Evolutionary conservation across 2,113 vertebrate genomes (phyloP), one percentile per base, ranked within the genome.

Genomic region (Mystacornis crossleyi): DNA sequence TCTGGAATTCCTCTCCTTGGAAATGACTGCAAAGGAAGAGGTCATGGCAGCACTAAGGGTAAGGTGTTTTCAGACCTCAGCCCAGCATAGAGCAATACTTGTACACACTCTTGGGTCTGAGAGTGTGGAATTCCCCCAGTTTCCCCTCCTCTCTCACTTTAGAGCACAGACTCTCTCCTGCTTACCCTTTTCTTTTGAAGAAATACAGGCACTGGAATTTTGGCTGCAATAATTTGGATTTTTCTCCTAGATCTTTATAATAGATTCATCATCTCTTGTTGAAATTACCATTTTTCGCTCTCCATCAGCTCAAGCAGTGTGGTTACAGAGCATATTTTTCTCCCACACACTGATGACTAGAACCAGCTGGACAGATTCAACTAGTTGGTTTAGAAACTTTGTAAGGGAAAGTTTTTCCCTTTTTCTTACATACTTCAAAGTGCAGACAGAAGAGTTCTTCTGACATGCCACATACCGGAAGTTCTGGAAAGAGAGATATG

Each of bases 11-110:
- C 21, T 21, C 18, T 33, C 26, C 54, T 65, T 77, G 31, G 38
- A 83, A 93, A 80, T 24, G 8, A 14, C 5, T 21, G 11, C 24
- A 61, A 43, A 48, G 9, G 21, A 38, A 47, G 10, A 80, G 4
- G 9, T 9, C 4, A 3, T 25, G n/a, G 25, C 15, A 54, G 18
- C 19, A 42, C 0, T 0, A 45, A 81, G 16, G 5, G 23, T 15
- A 34, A 34, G 12, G 3, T 2, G 3, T 15, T 71, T 48, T 72
- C 33, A 72, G n/a, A 70, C 4, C 28, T 73, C 67, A 83, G 66
- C 36, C 12, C 23, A 60, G 16, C 14, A 12, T 0, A n/a, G 6
- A 1, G 2, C 14, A 89, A 38, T 26, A 26, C 19, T 16, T 60
- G 23, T 34, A 64, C 18, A 24, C 0, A 4, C 3, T 14, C 19